A percentile compares a stretch with the other conserved stretches of the same genome.
These are phyloP conservation scores for Neuroscelio doddi DNA, from an alignment of 2,888 invertebrate species.

Conservation along the genomic window DNA sequence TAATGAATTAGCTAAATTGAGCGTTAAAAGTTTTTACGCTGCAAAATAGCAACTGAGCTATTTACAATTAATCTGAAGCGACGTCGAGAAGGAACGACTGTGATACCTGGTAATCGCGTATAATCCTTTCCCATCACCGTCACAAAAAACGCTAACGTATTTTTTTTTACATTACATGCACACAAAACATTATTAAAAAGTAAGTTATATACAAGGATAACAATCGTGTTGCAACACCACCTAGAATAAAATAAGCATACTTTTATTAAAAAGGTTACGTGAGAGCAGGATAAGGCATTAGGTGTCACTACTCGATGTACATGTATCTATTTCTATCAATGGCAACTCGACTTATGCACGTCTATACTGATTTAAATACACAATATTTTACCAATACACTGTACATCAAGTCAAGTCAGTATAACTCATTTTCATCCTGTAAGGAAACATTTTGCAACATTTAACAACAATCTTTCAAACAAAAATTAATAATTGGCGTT, in stretches of 20 bases:
- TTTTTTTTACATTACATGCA: conserved; percentile 40
- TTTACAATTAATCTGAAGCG: conserved; percentile 57
- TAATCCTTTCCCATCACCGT: conserved; percentile 69
- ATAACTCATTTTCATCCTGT: conserved; percentile 18
- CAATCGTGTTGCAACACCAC: conserved; percentile 64
- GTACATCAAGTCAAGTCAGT: conserved; percentile 31
- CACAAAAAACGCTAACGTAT: conserved; percentile 33
- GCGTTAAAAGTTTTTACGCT: neutral
- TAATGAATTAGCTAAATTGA: no score
- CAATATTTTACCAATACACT: conserved; percentile 19
- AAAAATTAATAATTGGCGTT: no score
- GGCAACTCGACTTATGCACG: conserved; percentile 28
- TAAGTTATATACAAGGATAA: conserved; percentile 54
- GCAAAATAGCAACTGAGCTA: conserved; percentile 3
- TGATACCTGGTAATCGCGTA: conserved; percentile 72
- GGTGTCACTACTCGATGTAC: conserved; percentile 30
- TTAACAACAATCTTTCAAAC: no score
- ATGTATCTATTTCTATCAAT: conserved; percentile 32
- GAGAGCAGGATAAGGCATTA: conserved; percentile 20
- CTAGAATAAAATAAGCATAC: conserved; percentile 68
- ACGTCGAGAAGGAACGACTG: conserved; percentile 67
- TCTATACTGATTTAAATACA: conserved; percentile 12
- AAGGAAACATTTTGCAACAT: no score
- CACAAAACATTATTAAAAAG: conserved; percentile 24
- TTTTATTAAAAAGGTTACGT: conserved; percentile 59